Evolutionary conservation across 2,888 invertebrate genomes (phyloP).

Genomic region (Lithodes maja): DNA sequence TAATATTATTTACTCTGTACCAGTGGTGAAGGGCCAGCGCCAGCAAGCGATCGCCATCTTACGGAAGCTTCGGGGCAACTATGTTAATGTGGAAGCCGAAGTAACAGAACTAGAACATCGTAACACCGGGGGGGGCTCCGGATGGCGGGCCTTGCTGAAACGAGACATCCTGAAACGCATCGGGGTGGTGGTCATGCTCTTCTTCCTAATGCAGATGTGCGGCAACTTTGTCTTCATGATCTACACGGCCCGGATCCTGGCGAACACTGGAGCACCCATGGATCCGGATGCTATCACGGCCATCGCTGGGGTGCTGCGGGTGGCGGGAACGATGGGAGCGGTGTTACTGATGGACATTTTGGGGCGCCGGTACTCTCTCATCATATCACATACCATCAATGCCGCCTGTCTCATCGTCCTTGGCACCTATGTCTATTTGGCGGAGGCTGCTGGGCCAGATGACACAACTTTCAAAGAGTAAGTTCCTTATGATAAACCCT

Average conservation of each 20-base stretch:
- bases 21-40: no score
- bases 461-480: slow-evolving; percentile 37
- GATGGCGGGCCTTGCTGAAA: slow-evolving; percentile 39
- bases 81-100: slow-evolving; percentile 46
- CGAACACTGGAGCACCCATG: slow-evolving; percentile 45
- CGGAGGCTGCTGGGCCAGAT: slow-evolving; percentile 40
- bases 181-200: slow-evolving; percentile 32
- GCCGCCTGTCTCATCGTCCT: slow-evolving; percentile 38
- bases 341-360: slow-evolving; percentile 45
- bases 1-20: no score
- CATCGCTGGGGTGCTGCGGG: slow-evolving; percentile 46
- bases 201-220: slow-evolving; percentile 51
- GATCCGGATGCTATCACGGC: slow-evolving; percentile 57
- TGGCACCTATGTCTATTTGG: slow-evolving; percentile 41
- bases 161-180: slow-evolving; percentile 43
- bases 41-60: slow-evolving; percentile 28
- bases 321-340: slow-evolving; percentile 49
- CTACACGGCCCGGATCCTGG: slow-evolving; percentile 52
- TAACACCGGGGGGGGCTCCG: slow-evolving; percentile 23
- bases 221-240: slow-evolving; percentile 58
- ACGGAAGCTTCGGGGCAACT: slow-evolving; percentile 30
- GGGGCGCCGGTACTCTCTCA: slow-evolving; percentile 45
- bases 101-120: slow-evolving; percentile 39
- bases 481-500: background rate
- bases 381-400: slow-evolving; percentile 48